A percentile compares a stretch with the other conserved stretches of the same genome.
Evolutionary conservation across 2,888 invertebrate genomes (phyloP).

Genomic region (Polyploca ridens): DNA sequence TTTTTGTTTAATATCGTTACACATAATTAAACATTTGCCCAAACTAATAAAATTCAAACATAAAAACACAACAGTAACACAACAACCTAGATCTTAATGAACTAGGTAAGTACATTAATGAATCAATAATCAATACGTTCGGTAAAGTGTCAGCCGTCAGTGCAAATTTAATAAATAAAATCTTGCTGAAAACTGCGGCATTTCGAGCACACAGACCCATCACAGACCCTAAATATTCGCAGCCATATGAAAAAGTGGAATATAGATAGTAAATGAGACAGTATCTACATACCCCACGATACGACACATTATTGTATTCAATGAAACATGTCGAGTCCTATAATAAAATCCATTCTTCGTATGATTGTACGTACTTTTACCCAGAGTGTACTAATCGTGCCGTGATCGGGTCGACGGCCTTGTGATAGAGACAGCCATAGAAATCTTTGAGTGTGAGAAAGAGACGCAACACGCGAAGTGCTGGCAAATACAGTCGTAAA

Average conservation of each 20-base stretch:
- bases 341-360: constrained; percentile 48
- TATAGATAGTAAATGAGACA: neutral
- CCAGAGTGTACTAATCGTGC: constrained; percentile 52
- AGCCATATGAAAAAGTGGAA: neutral
- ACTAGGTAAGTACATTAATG: no score
- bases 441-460: constrained; percentile 25
- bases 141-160: no score
- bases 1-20: no score
- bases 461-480: constrained; percentile 47
- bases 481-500: constrained; percentile 68
- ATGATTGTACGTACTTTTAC: constrained; percentile 54
- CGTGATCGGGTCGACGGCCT: constrained; percentile 68
- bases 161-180: no score
- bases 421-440: constrained; percentile 44
- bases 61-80: no score
- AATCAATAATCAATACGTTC: no score
- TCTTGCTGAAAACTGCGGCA: neutral
- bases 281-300: neutral
- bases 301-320: constrained; percentile 8
- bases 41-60: no score
- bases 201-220: no score
- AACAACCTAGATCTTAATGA: no score
- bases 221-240: no score
- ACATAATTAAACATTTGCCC: no score
- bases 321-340: constrained; percentile 22